A percentile compares a stretch with the other conserved stretches of the same genome.
These are phyloP conservation scores for Dione juno DNA, from an alignment of 2,888 invertebrate species.

Conservation along the genomic window DNA sequence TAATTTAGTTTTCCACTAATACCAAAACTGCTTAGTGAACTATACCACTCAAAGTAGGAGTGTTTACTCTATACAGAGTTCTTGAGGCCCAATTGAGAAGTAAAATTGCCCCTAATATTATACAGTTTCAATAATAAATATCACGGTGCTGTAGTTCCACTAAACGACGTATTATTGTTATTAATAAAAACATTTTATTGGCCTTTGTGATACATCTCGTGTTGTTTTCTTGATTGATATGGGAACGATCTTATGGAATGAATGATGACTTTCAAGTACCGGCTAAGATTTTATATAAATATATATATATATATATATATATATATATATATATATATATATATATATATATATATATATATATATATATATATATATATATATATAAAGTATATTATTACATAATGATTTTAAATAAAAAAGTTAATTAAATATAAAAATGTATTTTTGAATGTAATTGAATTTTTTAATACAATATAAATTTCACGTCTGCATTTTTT, in stretches of 20 bases:
- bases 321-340: no score
- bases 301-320: no score
- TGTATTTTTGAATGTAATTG: background rate
- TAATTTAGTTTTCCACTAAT: slow-evolving; percentile 46
- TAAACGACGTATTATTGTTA: slow-evolving; percentile 69
- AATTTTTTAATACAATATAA: background rate
- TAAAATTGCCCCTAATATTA: slow-evolving; percentile 55
- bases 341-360: no score
- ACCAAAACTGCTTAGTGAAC: slow-evolving; percentile 58
- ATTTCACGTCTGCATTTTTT: background rate
- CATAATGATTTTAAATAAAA: background rate
- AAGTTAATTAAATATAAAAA: background rate
- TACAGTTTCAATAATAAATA: slow-evolving; percentile 55
- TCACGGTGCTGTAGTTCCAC: slow-evolving; percentile 60
- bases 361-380: no score
- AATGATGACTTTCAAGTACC: slow-evolving; percentile 44
- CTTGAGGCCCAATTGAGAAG: slow-evolving; percentile 66
- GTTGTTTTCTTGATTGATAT: slow-evolving; percentile 74
- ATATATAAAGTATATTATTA: no score
- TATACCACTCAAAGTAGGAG: slow-evolving; percentile 61
- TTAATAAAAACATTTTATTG: slow-evolving; percentile 65
- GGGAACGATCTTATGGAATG: slow-evolving; percentile 57
- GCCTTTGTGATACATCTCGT: slow-evolving; percentile 59
- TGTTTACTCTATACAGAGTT: slow-evolving; percentile 79
- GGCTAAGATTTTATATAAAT: slow-evolving; percentile 4